Evolutionary conservation across 2,113 vertebrate genomes (phyloP).

Genomic region (Microtus ochrogaster): DNA sequence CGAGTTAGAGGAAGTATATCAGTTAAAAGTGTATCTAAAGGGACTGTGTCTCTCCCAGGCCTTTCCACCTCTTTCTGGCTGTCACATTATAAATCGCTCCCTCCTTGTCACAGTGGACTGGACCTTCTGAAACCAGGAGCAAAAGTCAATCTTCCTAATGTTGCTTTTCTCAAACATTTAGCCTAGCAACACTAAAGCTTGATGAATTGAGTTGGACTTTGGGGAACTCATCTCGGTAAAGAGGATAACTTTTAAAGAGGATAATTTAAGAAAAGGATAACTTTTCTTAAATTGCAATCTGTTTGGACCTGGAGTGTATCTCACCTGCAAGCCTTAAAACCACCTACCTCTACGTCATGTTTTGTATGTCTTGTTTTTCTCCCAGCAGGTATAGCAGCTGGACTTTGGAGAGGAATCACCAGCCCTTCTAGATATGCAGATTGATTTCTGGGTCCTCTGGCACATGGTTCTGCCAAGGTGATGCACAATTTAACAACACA

Average conservation of each 20-base stretch:
- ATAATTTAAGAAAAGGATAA: too few species aligned
- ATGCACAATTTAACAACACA: background rate
- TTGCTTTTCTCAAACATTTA: background rate
- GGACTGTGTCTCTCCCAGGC: background rate
- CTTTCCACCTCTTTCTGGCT: background rate
- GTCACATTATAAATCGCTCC: background rate
- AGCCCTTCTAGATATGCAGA: background rate
- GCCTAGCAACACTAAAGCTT: background rate
- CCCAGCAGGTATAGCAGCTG: background rate
- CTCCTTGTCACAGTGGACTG: background rate
- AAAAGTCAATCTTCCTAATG: background rate
- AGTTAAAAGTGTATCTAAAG: background rate
- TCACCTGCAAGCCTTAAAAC: background rate
- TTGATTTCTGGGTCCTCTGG: background rate
- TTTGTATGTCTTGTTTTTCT: background rate
- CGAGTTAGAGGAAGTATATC: background rate
- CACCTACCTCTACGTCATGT: background rate
- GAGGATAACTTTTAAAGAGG: too few species aligned
- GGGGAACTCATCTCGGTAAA: background rate
- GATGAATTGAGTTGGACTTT: background rate
- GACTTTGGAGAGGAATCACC: conserved; percentile 13
- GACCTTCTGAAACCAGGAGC: background rate
- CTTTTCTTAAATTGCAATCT: background rate
- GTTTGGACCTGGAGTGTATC: background rate
- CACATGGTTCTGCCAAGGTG: background rate